Evolutionary conservation across 2,113 vertebrate genomes (phyloP).

Genomic region (Okapia johnstoni): DNA sequence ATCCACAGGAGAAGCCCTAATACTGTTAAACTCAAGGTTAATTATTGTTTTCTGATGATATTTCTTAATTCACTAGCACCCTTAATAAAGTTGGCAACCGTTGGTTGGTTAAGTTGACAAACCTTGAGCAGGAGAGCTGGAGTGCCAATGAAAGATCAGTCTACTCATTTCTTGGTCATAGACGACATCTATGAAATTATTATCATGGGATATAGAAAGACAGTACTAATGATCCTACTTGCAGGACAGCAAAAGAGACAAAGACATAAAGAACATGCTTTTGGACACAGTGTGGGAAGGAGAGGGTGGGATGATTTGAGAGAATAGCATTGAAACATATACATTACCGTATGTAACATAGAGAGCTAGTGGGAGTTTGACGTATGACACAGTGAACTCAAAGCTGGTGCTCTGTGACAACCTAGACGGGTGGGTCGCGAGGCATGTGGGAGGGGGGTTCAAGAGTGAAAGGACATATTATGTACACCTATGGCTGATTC

Average conservation of each 20-base stretch:
- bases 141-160: not conserved
- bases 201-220: not conserved
- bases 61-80: constrained; percentile 55
- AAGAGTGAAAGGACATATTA: not conserved
- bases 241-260: not conserved
- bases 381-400: not conserved
- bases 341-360: not conserved
- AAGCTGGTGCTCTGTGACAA: not conserved
- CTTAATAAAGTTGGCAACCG: constrained; percentile 3
- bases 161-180: constrained; percentile 22
- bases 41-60: constrained; percentile 54
- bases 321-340: not conserved
- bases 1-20: not conserved
- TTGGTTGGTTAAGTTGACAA: constrained; percentile 21
- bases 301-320: not conserved
- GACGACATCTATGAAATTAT: not conserved
- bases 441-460: not conserved
- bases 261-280: not conserved
- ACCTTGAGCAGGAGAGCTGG: not conserved
- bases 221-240: not conserved
- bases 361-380: not conserved
- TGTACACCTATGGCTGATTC: not conserved
- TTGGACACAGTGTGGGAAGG: not conserved
- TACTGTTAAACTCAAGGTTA: constrained; percentile 43
- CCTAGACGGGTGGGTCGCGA: not conserved